phyloP scores from a whole-genome alignment of 2,113 vertebrate species.

The Mustela nigripes region DNA sequence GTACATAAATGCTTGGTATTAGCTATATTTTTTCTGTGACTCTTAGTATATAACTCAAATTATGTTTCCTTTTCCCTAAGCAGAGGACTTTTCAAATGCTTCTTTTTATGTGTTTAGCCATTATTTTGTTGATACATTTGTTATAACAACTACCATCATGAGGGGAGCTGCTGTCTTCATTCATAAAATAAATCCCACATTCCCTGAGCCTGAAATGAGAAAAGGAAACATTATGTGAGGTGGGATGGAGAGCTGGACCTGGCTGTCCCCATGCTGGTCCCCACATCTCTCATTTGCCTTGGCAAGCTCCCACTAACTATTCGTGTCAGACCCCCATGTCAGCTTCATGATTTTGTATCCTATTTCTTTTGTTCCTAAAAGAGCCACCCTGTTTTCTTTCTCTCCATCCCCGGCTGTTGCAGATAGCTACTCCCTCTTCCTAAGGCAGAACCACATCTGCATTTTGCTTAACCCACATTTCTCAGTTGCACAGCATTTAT shows the following conservation, averaged over 20 bases:
- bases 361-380: conserved; percentile 27
- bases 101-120: conserved; percentile 9
- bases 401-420: not conserved
- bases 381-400: not conserved
- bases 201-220: not conserved
- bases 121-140: conserved; percentile 44
- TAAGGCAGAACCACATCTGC: conserved; percentile 46
- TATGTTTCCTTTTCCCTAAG: conserved; percentile 13
- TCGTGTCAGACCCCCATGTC: not conserved
- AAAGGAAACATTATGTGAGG: not conserved
- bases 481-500: conserved; percentile 49
- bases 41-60: conserved; percentile 29
- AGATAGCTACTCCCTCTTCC: not conserved
- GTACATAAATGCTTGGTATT: not conserved
- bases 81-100: conserved; percentile 1
- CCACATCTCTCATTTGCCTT: conserved; percentile 18
- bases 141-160: not conserved
- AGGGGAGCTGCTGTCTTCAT: conserved; percentile 8
- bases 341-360: not conserved
- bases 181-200: not conserved
- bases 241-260: not conserved
- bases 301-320: not conserved
- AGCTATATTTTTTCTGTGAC: not conserved
- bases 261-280: not conserved
- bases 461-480: conserved; percentile 68